phyloP scores from a whole-genome alignment of 2,888 invertebrate genomes.

The Cantharis rufa region DNA sequence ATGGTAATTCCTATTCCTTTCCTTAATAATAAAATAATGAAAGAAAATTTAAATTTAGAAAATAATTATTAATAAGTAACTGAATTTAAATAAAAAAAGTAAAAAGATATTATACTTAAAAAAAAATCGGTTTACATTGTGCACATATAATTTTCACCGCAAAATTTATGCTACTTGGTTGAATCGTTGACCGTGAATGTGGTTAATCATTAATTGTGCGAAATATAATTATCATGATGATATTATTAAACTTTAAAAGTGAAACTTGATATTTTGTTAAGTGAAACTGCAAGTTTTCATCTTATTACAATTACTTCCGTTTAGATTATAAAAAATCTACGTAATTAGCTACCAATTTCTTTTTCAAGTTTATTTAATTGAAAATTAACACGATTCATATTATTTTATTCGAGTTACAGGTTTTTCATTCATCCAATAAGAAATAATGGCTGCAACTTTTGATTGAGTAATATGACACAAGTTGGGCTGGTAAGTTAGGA shows the following conservation, averaged over 20 bases:
- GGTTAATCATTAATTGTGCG: neutral
- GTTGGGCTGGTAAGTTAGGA: too few species aligned
- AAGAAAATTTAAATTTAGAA: too few species aligned
- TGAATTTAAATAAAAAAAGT: too few species aligned
- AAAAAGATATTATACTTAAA: too few species aligned
- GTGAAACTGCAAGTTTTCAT: conserved; percentile 1
- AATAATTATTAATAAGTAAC: too few species aligned
- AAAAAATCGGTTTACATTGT: neutral
- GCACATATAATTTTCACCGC: neutral
- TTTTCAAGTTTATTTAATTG: neutral
- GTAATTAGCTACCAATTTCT: neutral
- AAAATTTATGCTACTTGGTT: neutral
- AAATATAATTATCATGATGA: neutral
- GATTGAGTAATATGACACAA: too few species aligned
- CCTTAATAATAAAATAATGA: too few species aligned
- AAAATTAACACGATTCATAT: neutral
- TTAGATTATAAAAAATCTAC: neutral
- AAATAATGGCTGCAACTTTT: too few species aligned
- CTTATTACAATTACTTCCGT: neutral
- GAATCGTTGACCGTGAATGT: neutral
- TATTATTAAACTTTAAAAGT: conserved; percentile 1
- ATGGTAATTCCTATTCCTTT: too few species aligned
- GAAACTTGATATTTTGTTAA: conserved; percentile 1
- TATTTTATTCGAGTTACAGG: neutral
- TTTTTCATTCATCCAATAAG: neutral